phyloP scores from a whole-genome alignment of 64 coral and sea anemone genomes.

The Anthopleura sola region DNA sequence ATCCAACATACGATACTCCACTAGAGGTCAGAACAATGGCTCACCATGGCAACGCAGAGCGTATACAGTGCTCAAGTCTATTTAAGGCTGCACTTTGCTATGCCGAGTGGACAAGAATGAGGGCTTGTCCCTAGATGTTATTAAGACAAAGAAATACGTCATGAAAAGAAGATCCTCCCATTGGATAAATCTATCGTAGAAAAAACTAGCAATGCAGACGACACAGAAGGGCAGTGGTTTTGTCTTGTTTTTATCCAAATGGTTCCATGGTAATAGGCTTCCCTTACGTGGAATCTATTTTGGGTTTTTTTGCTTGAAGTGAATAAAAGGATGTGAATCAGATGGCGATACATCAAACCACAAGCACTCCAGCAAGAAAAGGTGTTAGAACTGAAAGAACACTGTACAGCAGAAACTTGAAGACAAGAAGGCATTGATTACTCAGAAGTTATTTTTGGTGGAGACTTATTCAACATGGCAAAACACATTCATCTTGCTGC shows the following conservation, averaged over 20 bases:
- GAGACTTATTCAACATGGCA: not conserved
- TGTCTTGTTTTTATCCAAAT: not conserved
- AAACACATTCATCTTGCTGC: not conserved
- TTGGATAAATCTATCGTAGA: not conserved
- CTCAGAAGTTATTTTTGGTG: not conserved
- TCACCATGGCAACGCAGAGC: not conserved
- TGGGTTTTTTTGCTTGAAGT: not conserved
- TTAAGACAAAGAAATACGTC: not conserved
- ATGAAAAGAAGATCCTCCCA: not conserved
- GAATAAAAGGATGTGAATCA: not conserved
- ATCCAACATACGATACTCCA: not conserved
- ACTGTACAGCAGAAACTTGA: not conserved
- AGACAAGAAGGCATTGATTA: not conserved
- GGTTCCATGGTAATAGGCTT: not conserved
- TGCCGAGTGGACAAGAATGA: not conserved
- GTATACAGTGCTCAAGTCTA: not conserved
- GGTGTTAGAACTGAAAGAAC: not conserved
- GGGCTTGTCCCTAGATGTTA: not conserved
- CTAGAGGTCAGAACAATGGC: not conserved
- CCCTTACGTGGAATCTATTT: not conserved
- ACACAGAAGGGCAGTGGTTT: not conserved
- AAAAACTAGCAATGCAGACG: not conserved
- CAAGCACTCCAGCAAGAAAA: not conserved
- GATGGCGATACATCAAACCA: not conserved
- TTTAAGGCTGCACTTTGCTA: not conserved